phyloP scores from a whole-genome alignment of 2,888 invertebrate genomes.

The Disparrhopalites patrizii region DNA sequence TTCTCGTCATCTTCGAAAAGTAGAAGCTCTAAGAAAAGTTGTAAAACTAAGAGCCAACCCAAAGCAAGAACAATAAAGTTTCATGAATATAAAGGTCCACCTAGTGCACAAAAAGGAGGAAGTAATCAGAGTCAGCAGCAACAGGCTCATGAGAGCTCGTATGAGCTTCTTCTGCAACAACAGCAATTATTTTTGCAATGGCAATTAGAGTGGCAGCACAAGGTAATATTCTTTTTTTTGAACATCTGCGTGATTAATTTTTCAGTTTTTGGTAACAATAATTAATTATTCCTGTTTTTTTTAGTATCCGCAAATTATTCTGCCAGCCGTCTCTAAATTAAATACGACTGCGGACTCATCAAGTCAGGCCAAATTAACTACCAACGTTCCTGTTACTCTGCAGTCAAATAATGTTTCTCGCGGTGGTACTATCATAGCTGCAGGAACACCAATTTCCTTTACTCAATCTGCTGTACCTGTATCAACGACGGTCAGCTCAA shows the following conservation, averaged over 20 bases:
- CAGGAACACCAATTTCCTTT: not conserved
- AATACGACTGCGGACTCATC: not conserved
- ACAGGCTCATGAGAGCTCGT: constrained; percentile 72
- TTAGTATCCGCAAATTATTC: constrained; percentile 71
- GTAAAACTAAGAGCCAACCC: constrained; percentile 70
- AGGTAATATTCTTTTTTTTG: constrained; percentile 52
- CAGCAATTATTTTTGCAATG: constrained; percentile 88
- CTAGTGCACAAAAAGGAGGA: constrained; percentile 73
- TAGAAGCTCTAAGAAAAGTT: constrained; percentile 48
- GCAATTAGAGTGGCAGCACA: constrained; percentile 76
- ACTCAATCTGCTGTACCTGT: constrained; percentile 26
- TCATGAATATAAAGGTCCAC: constrained; percentile 93
- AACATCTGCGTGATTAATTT: not conserved
- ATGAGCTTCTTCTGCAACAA: constrained; percentile 86
- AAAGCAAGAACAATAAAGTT: constrained; percentile 90
- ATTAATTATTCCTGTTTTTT: constrained; percentile 33
- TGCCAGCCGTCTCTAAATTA: constrained; percentile 66
- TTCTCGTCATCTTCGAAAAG: constrained; percentile 52
- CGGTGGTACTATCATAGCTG: constrained; percentile 7
- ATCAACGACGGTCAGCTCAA: constrained; percentile 17
- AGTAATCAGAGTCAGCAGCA: constrained; percentile 42
- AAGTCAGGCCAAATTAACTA: constrained; percentile 7
- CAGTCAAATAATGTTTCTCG: constrained; percentile 10
- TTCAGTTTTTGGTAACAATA: constrained; percentile 6
- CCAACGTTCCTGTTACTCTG: constrained; percentile 27